Percentiles rank a stretch among this genome's conserved stretches.
phyloP scores from a whole-genome alignment of 2,888 invertebrate species.

The Teinopalpus imperialis region DNA sequence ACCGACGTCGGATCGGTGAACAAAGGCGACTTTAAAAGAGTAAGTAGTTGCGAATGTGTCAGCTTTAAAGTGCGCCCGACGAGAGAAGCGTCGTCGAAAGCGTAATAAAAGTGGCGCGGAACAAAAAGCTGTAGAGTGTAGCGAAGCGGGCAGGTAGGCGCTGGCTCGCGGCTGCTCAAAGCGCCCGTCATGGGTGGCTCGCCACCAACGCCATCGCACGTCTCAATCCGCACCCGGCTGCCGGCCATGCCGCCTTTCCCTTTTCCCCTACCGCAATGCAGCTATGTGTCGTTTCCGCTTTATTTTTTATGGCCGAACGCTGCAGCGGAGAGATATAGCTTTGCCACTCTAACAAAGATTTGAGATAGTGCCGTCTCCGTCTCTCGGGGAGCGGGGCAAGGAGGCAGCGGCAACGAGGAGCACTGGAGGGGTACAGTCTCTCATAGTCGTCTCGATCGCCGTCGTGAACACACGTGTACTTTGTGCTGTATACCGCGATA shows the following conservation, averaged over 20 bases:
- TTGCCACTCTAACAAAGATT: conserved; percentile 62
- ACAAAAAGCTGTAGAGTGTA: conserved; percentile 61
- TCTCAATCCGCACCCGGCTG: conserved; percentile 80
- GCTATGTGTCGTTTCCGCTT: conserved; percentile 81
- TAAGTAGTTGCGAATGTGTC: conserved; percentile 75
- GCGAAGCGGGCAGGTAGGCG: conserved; percentile 51
- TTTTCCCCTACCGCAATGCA: conserved; percentile 80
- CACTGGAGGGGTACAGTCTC: conserved; percentile 68
- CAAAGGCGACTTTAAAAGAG: conserved; percentile 70
- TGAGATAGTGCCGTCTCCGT: conserved; percentile 56
- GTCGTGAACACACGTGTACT: conserved; percentile 56
- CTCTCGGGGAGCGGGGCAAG: conserved; percentile 55
- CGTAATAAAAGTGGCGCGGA: conserved; percentile 77
- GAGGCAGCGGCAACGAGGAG: conserved; percentile 47
- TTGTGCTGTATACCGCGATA: conserved; percentile 48
- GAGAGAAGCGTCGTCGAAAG: conserved; percentile 54
- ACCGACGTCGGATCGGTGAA: conserved; percentile 55
- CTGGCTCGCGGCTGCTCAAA: conserved; percentile 65
- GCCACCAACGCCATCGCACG: conserved; percentile 80
- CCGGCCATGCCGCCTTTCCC: conserved; percentile 74
- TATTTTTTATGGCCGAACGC: conserved; percentile 74
- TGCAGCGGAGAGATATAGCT: conserved; percentile 77
- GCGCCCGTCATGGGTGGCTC: conserved; percentile 80
- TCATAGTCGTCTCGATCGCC: conserved; percentile 73
- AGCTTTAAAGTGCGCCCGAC: conserved; percentile 59